Conservation (phyloP, 2,888 invertebrate species). For the Drosophila tanythrix region DNA sequence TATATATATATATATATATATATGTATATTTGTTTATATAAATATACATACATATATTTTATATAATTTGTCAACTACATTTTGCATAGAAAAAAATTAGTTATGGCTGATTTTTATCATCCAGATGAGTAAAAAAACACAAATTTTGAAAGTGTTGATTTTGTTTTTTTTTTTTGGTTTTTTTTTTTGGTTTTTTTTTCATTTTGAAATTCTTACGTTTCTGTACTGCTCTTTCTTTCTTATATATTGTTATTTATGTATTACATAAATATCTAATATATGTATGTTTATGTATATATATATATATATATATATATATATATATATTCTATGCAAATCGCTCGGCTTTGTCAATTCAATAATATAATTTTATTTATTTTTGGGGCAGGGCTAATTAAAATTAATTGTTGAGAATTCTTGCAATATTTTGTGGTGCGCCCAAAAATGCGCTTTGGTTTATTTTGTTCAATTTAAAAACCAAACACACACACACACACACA, state of each 20-base stretch:
- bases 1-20: conserved; percentile 24
- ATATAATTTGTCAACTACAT: conserved; percentile 64
- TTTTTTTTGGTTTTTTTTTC: conserved; percentile 1
- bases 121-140: conserved; percentile 31
- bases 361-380: background rate
- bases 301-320: conserved; percentile 36
- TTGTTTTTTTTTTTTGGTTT: background rate
- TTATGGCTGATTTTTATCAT: conserved; percentile 56
- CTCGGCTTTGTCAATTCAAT: conserved; percentile 57
- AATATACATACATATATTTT: conserved; percentile 36
- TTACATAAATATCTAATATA: conserved; percentile 63
- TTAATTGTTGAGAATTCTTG: background rate
- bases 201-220: conserved; percentile 28
- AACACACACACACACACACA: conserved; percentile 4
- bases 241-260: conserved; percentile 52
- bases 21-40: conserved; percentile 9
- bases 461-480: conserved; percentile 27
- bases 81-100: conserved; percentile 69
- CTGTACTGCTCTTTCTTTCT: conserved; percentile 9
- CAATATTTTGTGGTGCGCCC: conserved; percentile 32
- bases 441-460: conserved; percentile 35
- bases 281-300: conserved; percentile 33
- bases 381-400: background rate
- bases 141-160: conserved; percentile 10
- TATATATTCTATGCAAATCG: conserved; percentile 62